phyloP scores from a whole-genome alignment of 1,140 invertebrate genomes.

The Melipona quadrifasciata region DNA sequence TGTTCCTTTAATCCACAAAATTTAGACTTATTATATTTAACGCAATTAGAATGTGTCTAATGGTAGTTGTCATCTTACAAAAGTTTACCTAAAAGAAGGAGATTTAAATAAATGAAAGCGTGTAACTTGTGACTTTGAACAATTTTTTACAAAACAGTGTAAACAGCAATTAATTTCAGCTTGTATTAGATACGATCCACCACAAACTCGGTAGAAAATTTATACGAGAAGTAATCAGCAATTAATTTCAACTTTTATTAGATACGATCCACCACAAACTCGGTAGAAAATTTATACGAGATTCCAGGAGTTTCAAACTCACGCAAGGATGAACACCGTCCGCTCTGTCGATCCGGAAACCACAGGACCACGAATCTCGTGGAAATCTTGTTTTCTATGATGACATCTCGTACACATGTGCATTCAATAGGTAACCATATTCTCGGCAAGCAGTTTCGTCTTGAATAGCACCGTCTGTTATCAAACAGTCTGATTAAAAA shows the following conservation, averaged over 20 bases:
- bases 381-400: slow-evolving; percentile 53
- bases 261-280: background rate
- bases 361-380: slow-evolving; percentile 54
- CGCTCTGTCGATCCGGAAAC: slow-evolving; percentile 56
- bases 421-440: background rate
- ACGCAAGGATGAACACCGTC: slow-evolving; percentile 38
- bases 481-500: background rate
- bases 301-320: slow-evolving; percentile 56
- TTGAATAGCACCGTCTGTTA: background rate
- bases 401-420: slow-evolving; percentile 26
- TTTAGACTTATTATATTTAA: background rate
- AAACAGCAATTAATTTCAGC: slow-evolving; percentile 40
- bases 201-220: slow-evolving; percentile 50
- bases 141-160: slow-evolving; percentile 12
- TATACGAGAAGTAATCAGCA: slow-evolving; percentile 56
- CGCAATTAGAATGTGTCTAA: background rate
- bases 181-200: background rate
- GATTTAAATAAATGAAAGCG: background rate
- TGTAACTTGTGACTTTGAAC: background rate
- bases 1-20: background rate
- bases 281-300: slow-evolving; percentile 63
- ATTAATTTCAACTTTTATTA: slow-evolving; percentile 36
- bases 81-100: background rate
- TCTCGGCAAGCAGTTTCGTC: background rate
- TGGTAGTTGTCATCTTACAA: background rate